Evolutionary conservation across 2,113 vertebrate species (phyloP).

Genomic region (Engystomops pustulosus): DNA sequence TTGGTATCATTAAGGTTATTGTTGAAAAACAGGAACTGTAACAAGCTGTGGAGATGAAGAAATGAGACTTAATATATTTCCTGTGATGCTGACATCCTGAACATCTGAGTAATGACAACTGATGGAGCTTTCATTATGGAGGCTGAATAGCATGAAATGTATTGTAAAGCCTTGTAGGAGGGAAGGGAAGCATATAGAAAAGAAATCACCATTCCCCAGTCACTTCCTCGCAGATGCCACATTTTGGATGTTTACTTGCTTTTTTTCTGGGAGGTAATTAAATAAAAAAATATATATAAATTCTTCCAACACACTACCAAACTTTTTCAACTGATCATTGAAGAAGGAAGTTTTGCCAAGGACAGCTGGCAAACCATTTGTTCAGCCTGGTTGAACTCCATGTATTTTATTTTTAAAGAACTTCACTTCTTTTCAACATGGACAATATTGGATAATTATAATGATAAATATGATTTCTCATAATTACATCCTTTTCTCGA

Average conservation of each 20-base stretch:
- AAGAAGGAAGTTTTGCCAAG: slow-evolving; percentile 54
- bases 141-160: slow-evolving; percentile 45
- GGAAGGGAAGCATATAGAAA: slow-evolving; percentile 7
- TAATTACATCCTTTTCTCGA: slow-evolving; percentile 54
- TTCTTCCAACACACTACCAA: slow-evolving; percentile 30
- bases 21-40: slow-evolving; percentile 33
- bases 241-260: slow-evolving; percentile 35
- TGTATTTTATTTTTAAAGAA: slow-evolving; percentile 53
- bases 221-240: slow-evolving; percentile 40
- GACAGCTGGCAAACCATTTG: slow-evolving; percentile 58
- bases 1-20: slow-evolving; percentile 32
- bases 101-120: slow-evolving; percentile 41
- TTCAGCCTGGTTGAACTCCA: slow-evolving; percentile 43
- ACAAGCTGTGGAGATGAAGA: slow-evolving; percentile 35
- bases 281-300: slow-evolving; percentile 51
- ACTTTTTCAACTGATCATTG: slow-evolving; percentile 34
- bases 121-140: slow-evolving; percentile 32
- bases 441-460: slow-evolving; percentile 60
- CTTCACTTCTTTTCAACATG: slow-evolving; percentile 56
- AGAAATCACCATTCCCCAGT: slow-evolving; percentile 2
- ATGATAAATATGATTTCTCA: slow-evolving; percentile 59
- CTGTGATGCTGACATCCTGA: slow-evolving; percentile 47
- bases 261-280: slow-evolving; percentile 53
- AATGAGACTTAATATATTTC: slow-evolving; percentile 34
- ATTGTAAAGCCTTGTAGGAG: slow-evolving; percentile 27